Evolutionary conservation across 2,888 invertebrate species (phyloP).

Genomic region (Drosophila atripex): DNA sequence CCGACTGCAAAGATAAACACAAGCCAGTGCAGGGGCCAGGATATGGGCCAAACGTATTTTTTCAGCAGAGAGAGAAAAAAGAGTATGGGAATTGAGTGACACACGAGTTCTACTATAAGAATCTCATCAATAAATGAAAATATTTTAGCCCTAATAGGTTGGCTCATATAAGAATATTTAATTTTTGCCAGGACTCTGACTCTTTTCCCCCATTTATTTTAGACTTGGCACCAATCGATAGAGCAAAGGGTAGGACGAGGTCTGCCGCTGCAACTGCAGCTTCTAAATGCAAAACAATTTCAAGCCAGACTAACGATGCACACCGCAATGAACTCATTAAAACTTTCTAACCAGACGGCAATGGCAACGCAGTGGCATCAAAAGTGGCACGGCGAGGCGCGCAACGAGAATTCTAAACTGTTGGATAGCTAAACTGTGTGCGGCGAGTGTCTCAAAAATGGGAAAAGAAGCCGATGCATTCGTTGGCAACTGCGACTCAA

Average conservation of each 20-base stretch:
- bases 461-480: conserved; percentile 27
- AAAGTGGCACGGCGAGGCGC: conserved; percentile 40
- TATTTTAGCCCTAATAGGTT: too few relatives aligned
- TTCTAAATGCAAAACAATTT: conserved; percentile 64
- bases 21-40: conserved; percentile 20
- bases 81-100: not conserved
- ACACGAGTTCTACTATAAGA: too few relatives aligned
- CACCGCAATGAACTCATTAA: conserved; percentile 74
- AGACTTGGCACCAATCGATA: not conserved
- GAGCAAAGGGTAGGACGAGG: conserved; percentile 1
- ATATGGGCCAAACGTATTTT: not conserved
- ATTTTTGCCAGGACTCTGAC: not conserved
- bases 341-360: conserved; percentile 61
- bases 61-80: not conserved
- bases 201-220: not conserved
- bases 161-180: not conserved
- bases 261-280: conserved; percentile 26
- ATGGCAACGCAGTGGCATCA: conserved; percentile 58
- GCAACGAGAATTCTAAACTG: conserved; percentile 30
- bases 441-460: conserved; percentile 33
- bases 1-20: conserved; percentile 68
- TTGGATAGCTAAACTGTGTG: conserved; percentile 53
- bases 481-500: conserved; percentile 17
- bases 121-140: too few relatives aligned
- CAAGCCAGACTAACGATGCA: conserved; percentile 65